Evolutionary conservation across 2,113 vertebrate genomes (phyloP).

Genomic region (Addax nasomaculatus): DNA sequence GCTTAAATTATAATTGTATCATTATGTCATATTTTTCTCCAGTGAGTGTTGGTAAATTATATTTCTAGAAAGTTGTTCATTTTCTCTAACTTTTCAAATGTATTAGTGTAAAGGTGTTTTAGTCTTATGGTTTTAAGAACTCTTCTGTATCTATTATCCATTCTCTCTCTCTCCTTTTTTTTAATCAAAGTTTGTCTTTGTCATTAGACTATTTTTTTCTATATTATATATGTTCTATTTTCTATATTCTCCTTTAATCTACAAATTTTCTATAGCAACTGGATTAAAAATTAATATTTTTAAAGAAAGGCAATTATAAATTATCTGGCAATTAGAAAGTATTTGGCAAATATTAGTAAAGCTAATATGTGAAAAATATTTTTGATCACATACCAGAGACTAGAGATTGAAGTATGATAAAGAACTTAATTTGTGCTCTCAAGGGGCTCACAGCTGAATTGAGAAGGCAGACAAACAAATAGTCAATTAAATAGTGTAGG

Average conservation of each 20-base stretch:
- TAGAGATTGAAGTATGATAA: not conserved
- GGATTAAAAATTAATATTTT: not conserved
- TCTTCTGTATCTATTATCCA: not conserved
- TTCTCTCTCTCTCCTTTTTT: not conserved
- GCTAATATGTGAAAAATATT: not conserved
- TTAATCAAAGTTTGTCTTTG: not conserved
- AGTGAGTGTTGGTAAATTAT: not conserved
- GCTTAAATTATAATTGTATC: not conserved
- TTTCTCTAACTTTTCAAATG: slow-evolving; percentile 6
- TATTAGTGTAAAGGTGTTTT: not conserved
- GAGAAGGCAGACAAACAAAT: not conserved
- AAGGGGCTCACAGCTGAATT: not conserved
- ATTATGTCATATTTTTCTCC: not conserved
- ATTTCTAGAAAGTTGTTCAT: not conserved
- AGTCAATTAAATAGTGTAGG: not conserved
- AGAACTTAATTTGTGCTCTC: not conserved
- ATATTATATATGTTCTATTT: not conserved
- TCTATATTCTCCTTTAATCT: not conserved
- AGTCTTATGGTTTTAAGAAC: not conserved
- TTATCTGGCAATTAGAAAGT: not conserved
- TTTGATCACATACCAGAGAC: not conserved
- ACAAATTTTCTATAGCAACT: not conserved
- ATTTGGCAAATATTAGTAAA: slow-evolving; percentile 12
- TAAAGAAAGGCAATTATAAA: not conserved
- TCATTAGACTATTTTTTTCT: not conserved